phyloP scores from a whole-genome alignment of 2,113 vertebrate species.

The Cyrtonyx montezumae region DNA sequence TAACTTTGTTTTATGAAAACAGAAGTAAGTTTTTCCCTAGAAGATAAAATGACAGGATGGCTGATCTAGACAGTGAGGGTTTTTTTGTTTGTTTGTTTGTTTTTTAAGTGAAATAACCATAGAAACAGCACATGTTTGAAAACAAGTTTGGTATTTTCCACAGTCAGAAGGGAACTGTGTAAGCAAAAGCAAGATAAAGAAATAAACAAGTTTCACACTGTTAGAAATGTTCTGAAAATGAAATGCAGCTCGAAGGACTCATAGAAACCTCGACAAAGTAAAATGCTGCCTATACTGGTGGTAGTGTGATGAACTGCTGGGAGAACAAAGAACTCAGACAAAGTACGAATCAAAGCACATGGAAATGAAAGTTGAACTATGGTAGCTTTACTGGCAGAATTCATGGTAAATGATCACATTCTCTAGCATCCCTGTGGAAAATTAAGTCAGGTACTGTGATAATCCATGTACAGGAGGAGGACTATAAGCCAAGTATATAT shows the following conservation, averaged over 20 bases:
- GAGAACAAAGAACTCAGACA: background rate
- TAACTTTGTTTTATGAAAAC: background rate
- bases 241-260: background rate
- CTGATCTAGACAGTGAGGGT: background rate
- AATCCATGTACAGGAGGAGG: background rate
- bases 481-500: background rate
- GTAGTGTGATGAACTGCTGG: background rate
- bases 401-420: background rate
- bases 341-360: background rate
- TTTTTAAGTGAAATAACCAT: background rate
- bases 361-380: background rate
- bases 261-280: background rate
- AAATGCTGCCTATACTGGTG: background rate
- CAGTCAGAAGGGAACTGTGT: background rate
- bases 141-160: background rate
- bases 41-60: background rate
- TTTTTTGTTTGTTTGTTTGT: background rate
- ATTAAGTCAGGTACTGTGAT: background rate
- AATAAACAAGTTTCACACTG: background rate
- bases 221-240: background rate
- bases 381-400: background rate
- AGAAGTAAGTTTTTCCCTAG: background rate
- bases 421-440: background rate
- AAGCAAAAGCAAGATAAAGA: background rate
- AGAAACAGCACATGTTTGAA: background rate